A percentile compares a stretch with the other conserved stretches of the same genome.
Conservation (phyloP, 1,140 invertebrate genomes). For the Pseudomyrmex flavicornis region DNA sequence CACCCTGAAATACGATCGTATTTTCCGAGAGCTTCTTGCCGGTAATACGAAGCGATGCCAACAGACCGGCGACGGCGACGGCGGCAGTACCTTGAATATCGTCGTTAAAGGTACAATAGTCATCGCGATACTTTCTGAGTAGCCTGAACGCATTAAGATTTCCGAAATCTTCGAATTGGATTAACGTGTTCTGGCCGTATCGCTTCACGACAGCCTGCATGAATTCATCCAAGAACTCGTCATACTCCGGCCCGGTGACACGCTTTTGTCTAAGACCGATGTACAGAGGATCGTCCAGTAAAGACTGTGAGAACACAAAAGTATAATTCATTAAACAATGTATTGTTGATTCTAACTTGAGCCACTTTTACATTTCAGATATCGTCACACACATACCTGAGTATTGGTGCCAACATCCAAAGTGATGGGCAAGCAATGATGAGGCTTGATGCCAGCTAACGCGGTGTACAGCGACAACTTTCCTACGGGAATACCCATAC, state of each 20-base stretch:
- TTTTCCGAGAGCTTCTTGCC: conserved; percentile 92
- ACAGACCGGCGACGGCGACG: conserved; percentile 95
- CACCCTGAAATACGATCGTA: conserved; percentile 95
- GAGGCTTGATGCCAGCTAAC: conserved; percentile 95
- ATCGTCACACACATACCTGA: conserved; percentile 84
- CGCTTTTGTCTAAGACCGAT: conserved; percentile 95
- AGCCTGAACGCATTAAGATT: conserved; percentile 96
- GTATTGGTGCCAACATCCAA: conserved; percentile 98
- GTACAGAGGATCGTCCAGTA: conserved; percentile 96
- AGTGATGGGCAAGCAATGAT: conserved; percentile 94
- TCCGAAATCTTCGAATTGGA: conserved; percentile 98
- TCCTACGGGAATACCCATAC: conserved; percentile 97
- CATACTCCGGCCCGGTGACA: conserved; percentile 93
- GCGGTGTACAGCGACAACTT: conserved; percentile 97
- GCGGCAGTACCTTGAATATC: conserved; percentile 97
- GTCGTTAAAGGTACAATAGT: conserved; percentile 98
- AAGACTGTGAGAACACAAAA: conserved; percentile 82
- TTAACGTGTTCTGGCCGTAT: conserved; percentile 93
- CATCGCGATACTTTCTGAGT: conserved; percentile 92
- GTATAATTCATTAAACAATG: background rate
- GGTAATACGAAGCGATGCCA: conserved; percentile 93
- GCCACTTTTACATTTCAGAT: background rate
- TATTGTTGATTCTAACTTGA: no score
- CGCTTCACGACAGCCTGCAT: conserved; percentile 95
- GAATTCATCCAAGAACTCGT: conserved; percentile 98